phyloP scores from a whole-genome alignment of 2,888 invertebrate species.

The Tanypteryx hageni region DNA sequence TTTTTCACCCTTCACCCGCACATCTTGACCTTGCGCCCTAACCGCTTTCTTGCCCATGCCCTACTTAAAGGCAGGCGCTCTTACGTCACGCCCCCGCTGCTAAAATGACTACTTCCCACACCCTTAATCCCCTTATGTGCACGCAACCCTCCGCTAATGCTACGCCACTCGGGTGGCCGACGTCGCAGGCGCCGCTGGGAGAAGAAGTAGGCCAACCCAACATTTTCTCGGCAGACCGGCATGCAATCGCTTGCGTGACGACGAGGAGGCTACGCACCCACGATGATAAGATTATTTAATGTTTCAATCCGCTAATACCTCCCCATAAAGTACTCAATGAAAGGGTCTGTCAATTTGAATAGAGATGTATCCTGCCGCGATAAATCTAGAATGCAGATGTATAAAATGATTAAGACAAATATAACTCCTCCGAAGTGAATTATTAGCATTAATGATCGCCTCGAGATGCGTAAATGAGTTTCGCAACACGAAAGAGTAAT shows the following conservation, averaged over 20 bases:
- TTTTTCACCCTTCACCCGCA: background rate
- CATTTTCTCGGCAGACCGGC: background rate
- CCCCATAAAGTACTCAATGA: background rate
- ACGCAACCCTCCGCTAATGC: conserved; percentile 7
- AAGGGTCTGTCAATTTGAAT: background rate
- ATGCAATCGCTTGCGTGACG: background rate
- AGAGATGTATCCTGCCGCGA: conserved; percentile 14
- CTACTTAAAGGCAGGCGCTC: background rate
- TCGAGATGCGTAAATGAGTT: too few species aligned
- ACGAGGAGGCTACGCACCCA: background rate
- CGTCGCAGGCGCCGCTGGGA: background rate
- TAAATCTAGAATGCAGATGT: background rate
- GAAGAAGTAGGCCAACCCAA: background rate
- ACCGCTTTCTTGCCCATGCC: background rate
- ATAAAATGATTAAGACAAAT: background rate
- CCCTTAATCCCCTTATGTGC: background rate
- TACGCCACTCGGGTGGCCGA: background rate
- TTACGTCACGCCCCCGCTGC: background rate
- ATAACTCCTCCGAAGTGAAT: too few species aligned
- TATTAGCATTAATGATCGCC: too few species aligned
- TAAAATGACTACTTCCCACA: background rate
- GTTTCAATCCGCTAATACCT: conserved; percentile 14
- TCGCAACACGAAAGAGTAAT: too few species aligned
- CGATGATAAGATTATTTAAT: conserved; percentile 31
- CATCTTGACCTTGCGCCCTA: conserved; percentile 13